Conservation (phyloP, 2,113 vertebrate genomes). For the Gadus chalcogrammus region DNA sequence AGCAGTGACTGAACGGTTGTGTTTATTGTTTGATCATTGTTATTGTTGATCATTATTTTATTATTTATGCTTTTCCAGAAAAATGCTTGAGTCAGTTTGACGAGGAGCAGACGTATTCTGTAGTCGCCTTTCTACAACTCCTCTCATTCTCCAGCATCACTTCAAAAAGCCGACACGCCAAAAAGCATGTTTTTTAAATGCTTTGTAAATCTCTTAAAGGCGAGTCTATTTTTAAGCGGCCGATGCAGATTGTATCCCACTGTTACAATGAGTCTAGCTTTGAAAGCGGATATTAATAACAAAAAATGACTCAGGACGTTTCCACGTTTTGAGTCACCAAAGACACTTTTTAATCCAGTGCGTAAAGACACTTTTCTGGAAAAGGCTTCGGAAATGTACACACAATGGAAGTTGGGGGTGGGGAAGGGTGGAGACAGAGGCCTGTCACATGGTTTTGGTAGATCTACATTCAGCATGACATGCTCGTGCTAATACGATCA, state of each 20-base stretch:
- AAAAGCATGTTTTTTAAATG: no score
- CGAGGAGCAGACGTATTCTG: constrained; percentile 8
- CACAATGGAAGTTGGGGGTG: constrained; percentile 29
- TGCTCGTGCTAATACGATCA: constrained; percentile 54
- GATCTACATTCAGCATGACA: constrained; percentile 51
- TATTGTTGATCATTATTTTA: constrained; percentile 22
- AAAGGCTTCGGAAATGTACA: constrained; percentile 41
- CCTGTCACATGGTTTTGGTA: no score
- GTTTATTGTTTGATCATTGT: not conserved
- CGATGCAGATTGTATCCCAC: no score
- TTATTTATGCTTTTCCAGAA: constrained; percentile 53
- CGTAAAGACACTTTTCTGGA: constrained; percentile 46
- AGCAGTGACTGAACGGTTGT: not conserved
- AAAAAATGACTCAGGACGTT: no score
- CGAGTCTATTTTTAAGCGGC: no score
- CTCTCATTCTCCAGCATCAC: constrained; percentile 14
- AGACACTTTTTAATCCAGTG: no score
- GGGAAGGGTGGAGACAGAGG: constrained; percentile 23
- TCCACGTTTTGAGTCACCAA: no score
- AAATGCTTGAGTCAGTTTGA: constrained; percentile 42
- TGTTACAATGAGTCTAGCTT: no score
- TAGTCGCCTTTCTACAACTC: constrained; percentile 29
- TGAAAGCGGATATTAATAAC: no score
- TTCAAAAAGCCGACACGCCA: not conserved
- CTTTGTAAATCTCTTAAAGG: no score